Base-by-base conservation (phyloP, 1,140 invertebrate species). In the Drosophila arawakana region DNA sequence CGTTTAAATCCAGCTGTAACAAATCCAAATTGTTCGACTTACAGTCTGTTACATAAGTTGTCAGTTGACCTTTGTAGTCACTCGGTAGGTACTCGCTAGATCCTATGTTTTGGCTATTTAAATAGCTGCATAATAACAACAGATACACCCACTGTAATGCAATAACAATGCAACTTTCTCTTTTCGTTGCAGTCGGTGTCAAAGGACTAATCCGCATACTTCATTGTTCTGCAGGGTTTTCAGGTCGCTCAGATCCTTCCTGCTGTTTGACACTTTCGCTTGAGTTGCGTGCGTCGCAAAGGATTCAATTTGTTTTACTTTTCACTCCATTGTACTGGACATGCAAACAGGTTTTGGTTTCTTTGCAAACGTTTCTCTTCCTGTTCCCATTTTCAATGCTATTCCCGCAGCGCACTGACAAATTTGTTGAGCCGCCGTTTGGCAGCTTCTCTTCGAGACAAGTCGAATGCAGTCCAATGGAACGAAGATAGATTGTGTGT, bases 401-500 rank as follows among this genome's bases (percentile, higher is more conserved):
- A 47, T 39, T 43, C 68, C 68, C 46, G 72, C 72, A 59, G 59
- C 10, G 73, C 60, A 55, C 63, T 73, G 75, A 77, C 75, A 77
- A 77, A 77, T 77, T 73, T 68, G 35, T 67, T 69, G 63, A 66
- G 75, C 58, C 59, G 54, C 73, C 58, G 59, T 57, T 75, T 58
- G 72, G 72, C 72, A 70, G 43, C 72, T 37, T 35, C 59, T 44
- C 37, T 39, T 3, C 25, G 54, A 25, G 18, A 59, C 35, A 15
- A 37, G 34, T 55, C 30, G 52, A 55, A 37, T 7, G 30, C 18
- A 37, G 34, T 18, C 73, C 47, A 61, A 58, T 10, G 57, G 18
- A 68, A 73, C 84, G 84, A 89, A 89, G 84, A 89, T 89, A 80
- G 81, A 89, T 89, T 89, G 84, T 89, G 84, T 89, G 84, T 89